Evolutionary conservation across 2,113 vertebrate species (phyloP), one percentile per base, ranked within the genome.

Genomic region (Physeter macrocephalus): DNA sequence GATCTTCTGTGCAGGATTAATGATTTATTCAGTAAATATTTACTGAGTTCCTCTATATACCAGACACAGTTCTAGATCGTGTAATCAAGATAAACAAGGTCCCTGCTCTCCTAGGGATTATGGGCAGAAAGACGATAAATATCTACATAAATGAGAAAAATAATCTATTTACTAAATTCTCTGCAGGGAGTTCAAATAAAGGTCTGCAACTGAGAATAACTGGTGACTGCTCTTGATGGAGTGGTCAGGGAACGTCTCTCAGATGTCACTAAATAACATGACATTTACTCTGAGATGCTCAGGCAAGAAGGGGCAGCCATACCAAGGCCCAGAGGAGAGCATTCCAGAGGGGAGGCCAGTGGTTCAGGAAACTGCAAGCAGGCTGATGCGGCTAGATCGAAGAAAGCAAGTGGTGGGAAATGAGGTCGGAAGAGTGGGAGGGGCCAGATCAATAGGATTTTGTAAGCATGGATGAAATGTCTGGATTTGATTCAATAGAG

Each of bases 1-100:
- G 83, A 15, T 69, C 64, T 61, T 75, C 78, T 41, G 3, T 81
- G 59, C 52, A 81, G n/a, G 84, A 85, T 57, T 64, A 78, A 90
- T 89, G 80, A 85, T 89, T 92, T 74, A 71, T 41, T 94, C 49
- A 54, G 36, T 93, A 95, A 93, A 91, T 92, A 91, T 86, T 90
- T 90, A 86, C 4, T 34, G 82, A 93, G 66, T 66, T 41, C 23
- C 54, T 57, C 69, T 54, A 12, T 49, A 54, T 39, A 69, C 82
- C 75, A 78, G 86, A 85, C 84, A 77, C 34, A 72, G 81, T 67
- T 81, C 66, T 64, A 94, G 62, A 84, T 71, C 49, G 71, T 61
- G 23, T 52, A 80, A 93, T 78, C 77, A 59, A 78, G 91, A 64
- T 43, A 71, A 88, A 71, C 67, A 93, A 93, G 46, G 36, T 59